Percentiles rank a stretch among this genome's conserved stretches.
phyloP scores from a whole-genome alignment of 2,888 invertebrate species.

The Microchrysa polita region DNA sequence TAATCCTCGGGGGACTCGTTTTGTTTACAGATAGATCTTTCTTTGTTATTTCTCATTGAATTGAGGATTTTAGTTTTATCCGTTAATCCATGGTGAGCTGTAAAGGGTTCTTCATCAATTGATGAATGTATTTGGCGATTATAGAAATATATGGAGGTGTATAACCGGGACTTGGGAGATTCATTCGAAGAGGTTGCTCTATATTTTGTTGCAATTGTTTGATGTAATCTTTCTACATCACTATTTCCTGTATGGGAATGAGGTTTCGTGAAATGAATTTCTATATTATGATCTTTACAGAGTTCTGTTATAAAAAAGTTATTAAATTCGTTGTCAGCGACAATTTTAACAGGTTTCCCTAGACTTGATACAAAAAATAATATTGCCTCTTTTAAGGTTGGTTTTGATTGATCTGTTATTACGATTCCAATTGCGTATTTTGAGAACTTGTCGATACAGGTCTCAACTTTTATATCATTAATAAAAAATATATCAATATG shows the following conservation, averaged over 20 bases:
- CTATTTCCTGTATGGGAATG: conserved; percentile 25
- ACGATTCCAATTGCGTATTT: conserved; percentile 1
- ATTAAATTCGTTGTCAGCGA: conserved; percentile 31
- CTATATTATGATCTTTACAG: conserved; percentile 7
- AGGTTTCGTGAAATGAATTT: conserved; percentile 20
- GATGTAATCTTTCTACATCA: conserved; percentile 13
- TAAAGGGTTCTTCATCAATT: conserved; percentile 18
- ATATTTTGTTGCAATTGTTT: conserved; percentile 14
- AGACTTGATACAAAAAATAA: conserved; percentile 21
- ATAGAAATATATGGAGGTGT: conserved; percentile 1
- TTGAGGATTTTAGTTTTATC: neutral
- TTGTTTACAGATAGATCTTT: conserved; percentile 8
- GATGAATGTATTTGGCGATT: conserved; percentile 24
- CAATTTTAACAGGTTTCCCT: conserved; percentile 19
- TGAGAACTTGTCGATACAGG: conserved; percentile 20
- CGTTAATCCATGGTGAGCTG: neutral
- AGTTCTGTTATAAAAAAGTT: conserved; percentile 10
- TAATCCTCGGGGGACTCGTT: conserved; percentile 11
- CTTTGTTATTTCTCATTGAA: conserved; percentile 2
- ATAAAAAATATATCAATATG: conserved; percentile 19
- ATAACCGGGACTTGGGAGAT: conserved; percentile 17
- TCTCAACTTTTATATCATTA: conserved; percentile 10
- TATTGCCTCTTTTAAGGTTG: conserved; percentile 16
- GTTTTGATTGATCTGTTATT: conserved; percentile 16
- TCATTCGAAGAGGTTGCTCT: conserved; percentile 7